Percentiles rank a stretch among this genome's conserved stretches.
Conservation (phyloP, 2,888 invertebrate genomes). For the Tetropium fuscum region DNA sequence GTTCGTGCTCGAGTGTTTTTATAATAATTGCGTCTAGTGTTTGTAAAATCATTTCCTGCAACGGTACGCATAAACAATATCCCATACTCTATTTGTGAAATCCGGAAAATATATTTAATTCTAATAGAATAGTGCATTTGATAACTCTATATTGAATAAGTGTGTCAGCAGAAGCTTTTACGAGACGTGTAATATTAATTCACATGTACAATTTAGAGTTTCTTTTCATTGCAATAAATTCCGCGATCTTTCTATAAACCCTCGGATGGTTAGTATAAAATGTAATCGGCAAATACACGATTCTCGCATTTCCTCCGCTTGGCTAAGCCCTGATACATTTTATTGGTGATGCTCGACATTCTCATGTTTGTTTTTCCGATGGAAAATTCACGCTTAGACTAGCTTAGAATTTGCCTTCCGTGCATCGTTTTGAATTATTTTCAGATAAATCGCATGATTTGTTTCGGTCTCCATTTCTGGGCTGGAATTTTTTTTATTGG, state of each 20-base stretch:
- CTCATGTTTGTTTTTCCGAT: constrained; percentile 44
- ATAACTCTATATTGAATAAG: no score
- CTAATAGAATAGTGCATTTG: no score
- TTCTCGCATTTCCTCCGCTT: constrained; percentile 38
- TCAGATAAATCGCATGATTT: constrained; percentile 16
- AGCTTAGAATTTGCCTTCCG: constrained; percentile 17
- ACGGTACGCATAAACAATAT: no score
- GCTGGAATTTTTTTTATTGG: constrained; percentile 11
- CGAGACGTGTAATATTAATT: no score
- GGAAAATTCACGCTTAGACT: constrained; percentile 40
- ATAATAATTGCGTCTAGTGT: no score
- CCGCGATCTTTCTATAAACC: constrained; percentile 11
- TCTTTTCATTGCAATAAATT: constrained; percentile 26
- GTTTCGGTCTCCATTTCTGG: constrained; percentile 8
- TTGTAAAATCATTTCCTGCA: no score
- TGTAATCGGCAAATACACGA: constrained; percentile 41
- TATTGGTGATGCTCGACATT: constrained; percentile 40
- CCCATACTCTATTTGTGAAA: no score
- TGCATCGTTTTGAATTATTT: constrained; percentile 17
- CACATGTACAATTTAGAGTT: no score
- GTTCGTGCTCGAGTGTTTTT: no score
- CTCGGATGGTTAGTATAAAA: constrained; percentile 18
- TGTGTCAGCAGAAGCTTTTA: no score
- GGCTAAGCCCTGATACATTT: constrained; percentile 43
- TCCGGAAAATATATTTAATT: no score